Evolutionary conservation across 2,797 vertebrate species (phyloP), one percentile per base, ranked within the genome.

Genomic region (Acanthurus leucopareius): DNA sequence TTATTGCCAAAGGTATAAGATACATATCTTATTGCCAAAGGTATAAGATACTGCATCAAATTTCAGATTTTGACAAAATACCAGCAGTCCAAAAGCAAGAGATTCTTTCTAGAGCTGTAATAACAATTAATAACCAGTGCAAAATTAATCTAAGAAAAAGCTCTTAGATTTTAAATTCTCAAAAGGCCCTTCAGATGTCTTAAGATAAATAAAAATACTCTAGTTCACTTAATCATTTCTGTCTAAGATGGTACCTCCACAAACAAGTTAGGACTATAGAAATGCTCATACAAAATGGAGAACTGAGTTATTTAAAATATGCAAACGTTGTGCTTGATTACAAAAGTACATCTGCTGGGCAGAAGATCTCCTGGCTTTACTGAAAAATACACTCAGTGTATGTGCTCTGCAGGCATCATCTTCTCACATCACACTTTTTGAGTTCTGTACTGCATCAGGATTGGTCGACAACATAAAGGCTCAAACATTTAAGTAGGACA

Each of bases 1-100:
- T 77, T 38, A 59, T 35, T 65, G 56, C 25, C 19, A 57, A 58
- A 70, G 13, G 62, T 60, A 51, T 17, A 60, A 6, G 16, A 62
- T 48, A 22, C 17, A n/a, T 60, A 22, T 20, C 3, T 77, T 38
- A 59, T 35, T 65, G 56, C 25, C 19, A 57, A 58, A 70, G 13
- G 62, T 60, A 51, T 17, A 60, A 6, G 16, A 62, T 48, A 22
- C 17, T 28, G 57, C 32, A 38, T 75, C 44, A 32, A 1, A 61
- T 82, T 72, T 2, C 32, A 63, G 14, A 47, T 35, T 0, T 38
- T 70, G 38, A 60, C 40, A 53, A 56, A 62, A 69, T 40, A 53
- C 47, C 32, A 42, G 48, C 10, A 48, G 19, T 67, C 38, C 60
- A 47, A 79, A 48, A 73, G 15, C 51, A 66, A 58, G 7, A 1